A percentile compares a stretch with the other conserved stretches of the same genome.
These are phyloP conservation scores for Turdus rufiventris DNA, from an alignment of 2,113 vertebrate genomes.

Conservation along the genomic window DNA sequence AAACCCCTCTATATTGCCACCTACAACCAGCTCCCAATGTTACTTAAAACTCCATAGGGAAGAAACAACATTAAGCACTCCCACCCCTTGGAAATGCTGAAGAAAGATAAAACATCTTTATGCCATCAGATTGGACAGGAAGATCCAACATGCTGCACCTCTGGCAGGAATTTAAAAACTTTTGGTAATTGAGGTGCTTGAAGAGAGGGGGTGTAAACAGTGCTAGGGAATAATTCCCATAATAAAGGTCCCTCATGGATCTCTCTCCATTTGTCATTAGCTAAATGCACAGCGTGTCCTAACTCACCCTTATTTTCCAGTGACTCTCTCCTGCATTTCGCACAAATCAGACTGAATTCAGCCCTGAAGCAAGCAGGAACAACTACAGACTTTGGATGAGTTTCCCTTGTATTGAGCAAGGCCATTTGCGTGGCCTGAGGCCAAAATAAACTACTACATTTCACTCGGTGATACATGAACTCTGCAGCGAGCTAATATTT, in stretches of 20 bases:
- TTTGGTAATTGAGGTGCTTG: not conserved
- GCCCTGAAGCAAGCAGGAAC: not conserved
- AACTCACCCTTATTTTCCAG: not conserved
- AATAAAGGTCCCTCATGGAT: not conserved
- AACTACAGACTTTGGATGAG: not conserved
- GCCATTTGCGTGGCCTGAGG: not conserved
- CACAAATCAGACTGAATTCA: not conserved
- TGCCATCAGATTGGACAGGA: not conserved
- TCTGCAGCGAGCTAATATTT: slow-evolving; percentile 9
- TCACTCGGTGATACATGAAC: not conserved
- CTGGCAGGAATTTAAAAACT: not conserved
- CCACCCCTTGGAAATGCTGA: not conserved
- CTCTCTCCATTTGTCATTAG: not conserved
- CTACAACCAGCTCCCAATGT: not conserved
- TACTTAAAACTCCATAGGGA: not conserved
- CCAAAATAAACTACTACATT: slow-evolving; percentile 38
- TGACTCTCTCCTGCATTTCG: not conserved
- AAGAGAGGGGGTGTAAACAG: not conserved
- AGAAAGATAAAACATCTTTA: not conserved
- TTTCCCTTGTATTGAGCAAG: not conserved
- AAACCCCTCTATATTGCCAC: not conserved
- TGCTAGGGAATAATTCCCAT: not conserved
- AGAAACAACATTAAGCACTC: not conserved
- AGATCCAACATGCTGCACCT: not conserved
- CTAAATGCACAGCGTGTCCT: not conserved